Conservation (phyloP, 53 echinoderm and acorn worm species). For the Crossaster papposus region DNA sequence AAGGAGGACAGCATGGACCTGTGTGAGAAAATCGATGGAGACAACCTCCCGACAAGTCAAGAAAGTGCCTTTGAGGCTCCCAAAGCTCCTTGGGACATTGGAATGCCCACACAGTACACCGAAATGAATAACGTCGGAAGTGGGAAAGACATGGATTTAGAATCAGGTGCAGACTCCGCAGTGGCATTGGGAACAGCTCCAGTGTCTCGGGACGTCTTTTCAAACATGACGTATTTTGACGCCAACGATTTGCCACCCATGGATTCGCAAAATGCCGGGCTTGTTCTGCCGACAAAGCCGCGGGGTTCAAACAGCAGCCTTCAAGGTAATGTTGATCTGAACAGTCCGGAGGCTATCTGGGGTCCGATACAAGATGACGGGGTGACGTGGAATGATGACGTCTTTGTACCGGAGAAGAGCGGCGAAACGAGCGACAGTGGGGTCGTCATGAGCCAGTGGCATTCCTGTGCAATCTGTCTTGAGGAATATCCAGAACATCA, state of each 20-base stretch:
- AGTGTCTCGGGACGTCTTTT: constrained; percentile 62
- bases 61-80: constrained; percentile 72
- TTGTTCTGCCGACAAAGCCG: not conserved
- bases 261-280: not conserved
- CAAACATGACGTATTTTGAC: constrained; percentile 70
- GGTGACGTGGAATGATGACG: constrained; percentile 50
- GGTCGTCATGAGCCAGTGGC: constrained; percentile 77
- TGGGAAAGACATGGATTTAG: not conserved
- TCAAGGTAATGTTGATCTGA: constrained; percentile 61
- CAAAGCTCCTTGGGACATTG: constrained; percentile 65
- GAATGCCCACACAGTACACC: constrained; percentile 44
- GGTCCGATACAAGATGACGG: constrained; percentile 55
- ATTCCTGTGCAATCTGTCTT: constrained; percentile 92
- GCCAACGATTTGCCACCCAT: constrained; percentile 34
- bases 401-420: constrained; percentile 37
- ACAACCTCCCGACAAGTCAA: constrained; percentile 74
- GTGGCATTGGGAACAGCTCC: not conserved
- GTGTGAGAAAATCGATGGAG: constrained; percentile 60
- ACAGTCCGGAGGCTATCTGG: constrained; percentile 69
- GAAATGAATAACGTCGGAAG: constrained; percentile 49
- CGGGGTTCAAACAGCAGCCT: constrained; percentile 59
- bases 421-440: constrained; percentile 62
- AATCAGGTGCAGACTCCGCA: not conserved
- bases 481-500: constrained; percentile 93
- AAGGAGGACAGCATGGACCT: constrained; percentile 39